A percentile compares a stretch with the other conserved stretches of the same genome.
These are phyloP conservation scores for Gasterosteus aculeatus DNA, from an alignment of 2,113 vertebrate species.

Conservation along the genomic window DNA sequence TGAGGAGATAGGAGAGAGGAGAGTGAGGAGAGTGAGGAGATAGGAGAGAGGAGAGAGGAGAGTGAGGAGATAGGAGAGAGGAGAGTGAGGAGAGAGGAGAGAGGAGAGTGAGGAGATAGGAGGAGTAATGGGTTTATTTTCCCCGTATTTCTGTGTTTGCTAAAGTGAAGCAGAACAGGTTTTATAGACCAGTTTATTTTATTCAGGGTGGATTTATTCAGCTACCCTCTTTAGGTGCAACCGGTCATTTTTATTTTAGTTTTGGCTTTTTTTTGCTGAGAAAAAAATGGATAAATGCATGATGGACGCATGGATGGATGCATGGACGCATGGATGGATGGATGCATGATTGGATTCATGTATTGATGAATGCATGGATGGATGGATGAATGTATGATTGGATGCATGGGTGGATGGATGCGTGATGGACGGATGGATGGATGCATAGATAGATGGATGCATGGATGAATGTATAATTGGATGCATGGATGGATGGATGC, in stretches of 20 bases:
- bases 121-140: not conserved
- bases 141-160: not conserved
- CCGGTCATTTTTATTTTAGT: slow-evolving; percentile 1
- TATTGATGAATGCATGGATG: too few species aligned
- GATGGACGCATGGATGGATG: too few species aligned
- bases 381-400: too few species aligned
- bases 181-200: not conserved
- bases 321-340: not conserved
- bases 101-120: too few species aligned
- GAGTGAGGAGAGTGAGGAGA: too few species aligned
- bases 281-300: too few species aligned
- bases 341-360: too few species aligned
- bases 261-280: not conserved
- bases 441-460: not conserved
- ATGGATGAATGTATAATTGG: too few species aligned
- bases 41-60: not conserved
- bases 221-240: not conserved
- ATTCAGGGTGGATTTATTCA: not conserved
- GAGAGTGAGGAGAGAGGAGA: not conserved
- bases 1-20: too few species aligned
- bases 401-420: too few species aligned
- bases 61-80: not conserved
- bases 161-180: not conserved
- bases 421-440: too few species aligned
- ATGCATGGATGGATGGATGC: too few species aligned